Base-by-base conservation (phyloP, 2,797 vertebrate species). In the Gymnothorax reevesii region DNA sequence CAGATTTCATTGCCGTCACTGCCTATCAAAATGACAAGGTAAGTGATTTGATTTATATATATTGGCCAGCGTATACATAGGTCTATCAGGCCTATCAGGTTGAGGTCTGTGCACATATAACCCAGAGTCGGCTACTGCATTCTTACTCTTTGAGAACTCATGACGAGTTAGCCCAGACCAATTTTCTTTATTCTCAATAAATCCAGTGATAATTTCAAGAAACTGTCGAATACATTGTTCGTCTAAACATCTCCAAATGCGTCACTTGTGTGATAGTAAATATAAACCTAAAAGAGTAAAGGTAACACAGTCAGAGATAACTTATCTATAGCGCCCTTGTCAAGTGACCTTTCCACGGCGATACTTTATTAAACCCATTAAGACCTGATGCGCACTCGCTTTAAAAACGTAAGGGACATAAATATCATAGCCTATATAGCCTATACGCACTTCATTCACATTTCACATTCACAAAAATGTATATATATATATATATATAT, bases 21-120 rank as follows among this genome's bases (percentile, higher is more conserved):
- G 98, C 98, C 33, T 99, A 99, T 93, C 98, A 99, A 93, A 99
- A 99, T 73, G 98, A 99, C 96, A 99, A 99, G 98, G 98, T 98
- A 95, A 54, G 89, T 83, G 6, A 69, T 69, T 69, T 69, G n/a
- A 25, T 69, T 7, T n/a, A 25, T 69, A n/a, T 69, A n/a, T 69
- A 25, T 69, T 69, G 62, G 22, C 20, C 62, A 66, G 22, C 42
- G 27, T 42, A 4, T 75, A 71, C n/a, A 33, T 27, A 42, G 33
- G 33, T 2, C 33, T 42, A 42, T 42, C 33, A 1, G 33, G n/a
- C n/a, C n/a, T n/a, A 42, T 42, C 33, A 42, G 33, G 33, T 42
- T 42, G 33, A 42, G 33, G 33, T 42, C 33, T 42, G 33, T 42
- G 33, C 33, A 42, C 33, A 42, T 80, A 33, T 22, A 6, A n/a